Percentiles rank a stretch among this genome's conserved stretches.
Conservation (phyloP, 2,797 vertebrate species). For the Lutjanus argentimaculatus region DNA sequence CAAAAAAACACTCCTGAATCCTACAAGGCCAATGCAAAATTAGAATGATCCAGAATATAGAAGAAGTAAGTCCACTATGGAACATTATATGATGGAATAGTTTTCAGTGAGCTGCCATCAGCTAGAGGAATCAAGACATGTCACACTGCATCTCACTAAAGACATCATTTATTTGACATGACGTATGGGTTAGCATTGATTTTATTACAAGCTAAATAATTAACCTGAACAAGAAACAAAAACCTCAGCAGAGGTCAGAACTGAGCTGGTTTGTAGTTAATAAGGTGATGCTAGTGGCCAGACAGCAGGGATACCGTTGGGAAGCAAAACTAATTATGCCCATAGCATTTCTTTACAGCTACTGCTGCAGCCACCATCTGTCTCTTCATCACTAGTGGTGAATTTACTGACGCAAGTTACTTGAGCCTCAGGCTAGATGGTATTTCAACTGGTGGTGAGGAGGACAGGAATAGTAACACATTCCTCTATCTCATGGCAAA, state of each 20-base stretch:
- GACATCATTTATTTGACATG: conserved; percentile 10
- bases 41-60: conserved; percentile 10
- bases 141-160: not conserved
- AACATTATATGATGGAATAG: conserved; percentile 1
- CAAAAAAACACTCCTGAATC: not conserved
- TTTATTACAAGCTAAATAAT: conserved; percentile 34
- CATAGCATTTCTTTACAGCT: conserved; percentile 24
- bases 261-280: conserved; percentile 37
- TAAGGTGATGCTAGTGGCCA: conserved; percentile 4
- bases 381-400: conserved; percentile 31
- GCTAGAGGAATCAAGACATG: conserved; percentile 4
- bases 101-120: conserved; percentile 8
- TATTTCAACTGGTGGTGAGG: conserved; percentile 29
- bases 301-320: conserved; percentile 11
- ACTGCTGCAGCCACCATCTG: conserved; percentile 43
- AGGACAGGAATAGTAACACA: conserved; percentile 12
- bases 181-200: conserved; percentile 8
- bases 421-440: conserved; percentile 36
- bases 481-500: conserved; percentile 21
- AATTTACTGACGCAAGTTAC: conserved; percentile 20
- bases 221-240: not conserved
- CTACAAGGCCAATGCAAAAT: not conserved
- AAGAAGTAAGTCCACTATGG: not conserved
- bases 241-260: conserved; percentile 48
- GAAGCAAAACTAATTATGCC: conserved; percentile 39